phyloP scores from a whole-genome alignment of 2,888 invertebrate species.

The Eilema sororculum region DNA sequence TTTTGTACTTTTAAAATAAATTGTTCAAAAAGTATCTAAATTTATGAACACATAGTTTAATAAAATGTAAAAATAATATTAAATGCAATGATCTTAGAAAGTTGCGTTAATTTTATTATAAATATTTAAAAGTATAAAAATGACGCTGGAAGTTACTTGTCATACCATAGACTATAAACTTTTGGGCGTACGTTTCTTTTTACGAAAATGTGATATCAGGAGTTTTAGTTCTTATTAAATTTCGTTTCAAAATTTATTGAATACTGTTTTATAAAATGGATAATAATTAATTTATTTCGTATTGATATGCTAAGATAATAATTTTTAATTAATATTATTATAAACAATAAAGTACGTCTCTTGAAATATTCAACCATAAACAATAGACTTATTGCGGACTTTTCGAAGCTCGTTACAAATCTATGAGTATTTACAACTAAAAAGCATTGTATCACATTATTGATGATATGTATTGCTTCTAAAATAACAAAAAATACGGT shows the following conservation, averaged over 20 bases:
- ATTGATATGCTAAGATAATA: not conserved
- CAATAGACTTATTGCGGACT: not conserved
- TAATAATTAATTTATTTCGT: not conserved
- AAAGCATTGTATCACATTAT: too few species aligned
- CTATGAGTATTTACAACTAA: too few species aligned
- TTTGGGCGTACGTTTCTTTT: constrained; percentile 44
- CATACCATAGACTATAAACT: constrained; percentile 51
- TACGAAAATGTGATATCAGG: constrained; percentile 18
- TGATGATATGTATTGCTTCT: too few species aligned
- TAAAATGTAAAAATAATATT: not conserved
- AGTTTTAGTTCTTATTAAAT: not conserved
- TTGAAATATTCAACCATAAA: not conserved
- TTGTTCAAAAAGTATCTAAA: not conserved
- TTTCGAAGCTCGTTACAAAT: not conserved
- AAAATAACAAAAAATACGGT: too few species aligned
- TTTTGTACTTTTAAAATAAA: constrained; percentile 52
- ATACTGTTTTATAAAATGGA: not conserved
- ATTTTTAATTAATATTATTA: not conserved
- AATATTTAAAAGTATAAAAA: constrained; percentile 45
- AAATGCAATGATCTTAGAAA: not conserved
- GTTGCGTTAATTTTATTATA: constrained; percentile 15
- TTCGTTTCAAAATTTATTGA: too few species aligned
- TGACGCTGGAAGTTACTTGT: constrained; percentile 49
- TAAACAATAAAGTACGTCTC: not conserved
- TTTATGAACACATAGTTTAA: not conserved